phyloP scores from a whole-genome alignment of 2,888 invertebrate species.

The Drosophila tanythrix region DNA sequence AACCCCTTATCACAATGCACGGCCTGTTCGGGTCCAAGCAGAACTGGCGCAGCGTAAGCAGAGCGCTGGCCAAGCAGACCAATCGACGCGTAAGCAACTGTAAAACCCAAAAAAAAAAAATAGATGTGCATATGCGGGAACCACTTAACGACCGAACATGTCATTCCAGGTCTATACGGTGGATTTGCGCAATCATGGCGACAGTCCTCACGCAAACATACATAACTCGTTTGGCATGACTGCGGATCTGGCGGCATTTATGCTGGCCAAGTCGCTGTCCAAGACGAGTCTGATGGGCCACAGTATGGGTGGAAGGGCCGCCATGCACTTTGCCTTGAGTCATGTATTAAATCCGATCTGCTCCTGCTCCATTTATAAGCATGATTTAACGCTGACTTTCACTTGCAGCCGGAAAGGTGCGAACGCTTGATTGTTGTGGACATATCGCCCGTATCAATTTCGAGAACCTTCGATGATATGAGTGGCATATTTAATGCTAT shows the following conservation, averaged over 20 bases:
- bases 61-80: conserved; percentile 87
- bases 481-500: conserved; percentile 88
- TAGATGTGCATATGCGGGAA: neutral
- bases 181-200: conserved; percentile 98
- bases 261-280: conserved; percentile 83
- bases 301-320: conserved; percentile 97
- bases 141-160: neutral
- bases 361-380: neutral
- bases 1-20: conserved; percentile 93
- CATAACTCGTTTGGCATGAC: conserved; percentile 92
- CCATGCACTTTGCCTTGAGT: conserved; percentile 93
- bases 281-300: conserved; percentile 91
- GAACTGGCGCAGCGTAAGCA: conserved; percentile 94
- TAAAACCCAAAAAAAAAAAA: neutral
- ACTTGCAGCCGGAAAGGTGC: conserved; percentile 87
- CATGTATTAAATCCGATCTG: conserved; percentile 85
- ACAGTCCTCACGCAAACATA: conserved; percentile 91
- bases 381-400: neutral
- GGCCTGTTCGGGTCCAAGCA: conserved; percentile 94
- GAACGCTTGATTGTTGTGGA: conserved; percentile 90
- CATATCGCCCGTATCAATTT: conserved; percentile 88
- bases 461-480: conserved; percentile 88
- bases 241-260: conserved; percentile 89
- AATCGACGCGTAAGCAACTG: conserved; percentile 86
- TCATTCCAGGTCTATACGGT: conserved; percentile 86